phyloP scores from a whole-genome alignment of 2,888 invertebrate species.

The Galerucella calmariensis region DNA sequence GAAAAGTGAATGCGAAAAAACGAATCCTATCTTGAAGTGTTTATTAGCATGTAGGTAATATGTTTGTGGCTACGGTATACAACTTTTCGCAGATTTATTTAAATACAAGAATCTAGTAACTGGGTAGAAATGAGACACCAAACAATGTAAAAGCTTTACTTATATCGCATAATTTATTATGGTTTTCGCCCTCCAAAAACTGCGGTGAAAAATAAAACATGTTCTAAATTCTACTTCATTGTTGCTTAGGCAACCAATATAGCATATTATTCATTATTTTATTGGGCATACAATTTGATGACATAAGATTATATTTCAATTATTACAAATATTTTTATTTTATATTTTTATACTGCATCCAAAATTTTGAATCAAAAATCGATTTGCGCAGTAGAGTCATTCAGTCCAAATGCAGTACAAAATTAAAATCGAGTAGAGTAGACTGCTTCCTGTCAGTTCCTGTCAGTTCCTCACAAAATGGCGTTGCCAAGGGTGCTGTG shows the following conservation, averaged over 20 bases:
- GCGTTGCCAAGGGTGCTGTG: slow-evolving; percentile 63
- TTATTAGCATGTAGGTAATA: no score
- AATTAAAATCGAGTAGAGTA: slow-evolving; percentile 45
- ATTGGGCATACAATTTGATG: background rate
- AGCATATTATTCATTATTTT: background rate
- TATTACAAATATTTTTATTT: background rate
- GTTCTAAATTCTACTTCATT: background rate
- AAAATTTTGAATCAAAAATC: slow-evolving; percentile 38
- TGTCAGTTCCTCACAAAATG: slow-evolving; percentile 57
- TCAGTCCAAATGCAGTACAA: slow-evolving; percentile 40
- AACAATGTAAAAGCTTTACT: no score
- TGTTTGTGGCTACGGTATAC: no score
- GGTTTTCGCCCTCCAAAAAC: no score
- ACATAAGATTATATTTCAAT: background rate
- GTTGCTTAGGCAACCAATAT: slow-evolving; percentile 2
- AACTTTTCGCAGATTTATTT: no score
- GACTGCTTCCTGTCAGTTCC: slow-evolving; percentile 8
- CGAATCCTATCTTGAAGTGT: no score
- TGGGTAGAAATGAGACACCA: no score
- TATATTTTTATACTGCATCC: background rate
- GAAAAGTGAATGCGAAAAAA: no score
- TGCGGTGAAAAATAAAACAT: no score
- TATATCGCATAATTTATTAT: no score
- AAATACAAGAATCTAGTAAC: no score
- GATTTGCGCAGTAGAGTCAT: slow-evolving; percentile 47